Conservation (phyloP, 2,797 vertebrate genomes). For the Poeciliopsis infans region DNA sequence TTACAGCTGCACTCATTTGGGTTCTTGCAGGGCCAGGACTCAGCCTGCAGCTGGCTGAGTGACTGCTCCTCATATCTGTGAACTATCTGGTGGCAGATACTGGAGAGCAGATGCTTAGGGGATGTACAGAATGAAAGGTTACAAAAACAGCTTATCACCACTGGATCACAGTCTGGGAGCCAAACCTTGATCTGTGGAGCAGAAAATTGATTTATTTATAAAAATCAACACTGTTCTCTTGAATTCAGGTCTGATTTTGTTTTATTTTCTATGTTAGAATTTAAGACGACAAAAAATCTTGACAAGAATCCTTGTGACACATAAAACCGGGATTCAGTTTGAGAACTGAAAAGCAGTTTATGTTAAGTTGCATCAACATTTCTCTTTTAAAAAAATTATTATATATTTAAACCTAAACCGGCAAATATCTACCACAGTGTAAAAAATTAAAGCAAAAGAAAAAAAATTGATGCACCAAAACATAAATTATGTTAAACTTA, state of each 20-base stretch:
- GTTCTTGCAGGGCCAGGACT: background rate
- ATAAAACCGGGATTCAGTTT: background rate
- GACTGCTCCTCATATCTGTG: slow-evolving; percentile 42
- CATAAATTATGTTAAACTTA: background rate
- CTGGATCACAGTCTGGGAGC: slow-evolving; percentile 74
- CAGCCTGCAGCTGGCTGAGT: slow-evolving; percentile 8
- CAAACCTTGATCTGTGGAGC: slow-evolving; percentile 76
- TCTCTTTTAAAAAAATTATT: background rate
- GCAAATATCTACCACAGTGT: background rate
- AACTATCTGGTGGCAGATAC: slow-evolving; percentile 74
- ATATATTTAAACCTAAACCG: background rate
- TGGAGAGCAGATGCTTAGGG: slow-evolving; percentile 67
- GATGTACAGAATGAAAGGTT: slow-evolving; percentile 46
- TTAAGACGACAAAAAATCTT: background rate
- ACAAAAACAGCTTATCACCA: slow-evolving; percentile 74
- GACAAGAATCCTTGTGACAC: background rate
- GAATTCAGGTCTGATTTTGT: background rate
- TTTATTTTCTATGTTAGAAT: background rate
- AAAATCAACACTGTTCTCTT: background rate
- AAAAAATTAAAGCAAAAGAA: background rate
- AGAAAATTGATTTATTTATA: background rate
- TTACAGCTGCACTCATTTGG: background rate
- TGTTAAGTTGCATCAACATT: too few relatives aligned
- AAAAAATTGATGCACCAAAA: background rate
- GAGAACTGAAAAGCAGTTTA: background rate